Conservation (phyloP, 2,888 invertebrate genomes). For the Diaphora mendica region DNA sequence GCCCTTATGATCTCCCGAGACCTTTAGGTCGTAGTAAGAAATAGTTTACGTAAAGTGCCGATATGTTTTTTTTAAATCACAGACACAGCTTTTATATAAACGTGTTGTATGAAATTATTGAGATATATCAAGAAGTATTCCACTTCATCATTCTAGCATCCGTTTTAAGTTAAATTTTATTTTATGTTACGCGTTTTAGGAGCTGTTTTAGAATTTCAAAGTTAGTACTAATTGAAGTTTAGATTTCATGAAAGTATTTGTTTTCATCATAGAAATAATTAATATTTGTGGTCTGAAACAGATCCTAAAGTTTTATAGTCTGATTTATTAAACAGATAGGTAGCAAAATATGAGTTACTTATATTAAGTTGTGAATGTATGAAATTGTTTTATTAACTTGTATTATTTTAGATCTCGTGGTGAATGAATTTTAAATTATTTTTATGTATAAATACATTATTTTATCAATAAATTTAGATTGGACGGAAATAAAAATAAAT, state of each 20-base stretch:
- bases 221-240: background rate
- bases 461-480: background rate
- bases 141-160: slow-evolving; percentile 35
- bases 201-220: background rate
- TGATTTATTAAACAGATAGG: background rate
- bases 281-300: background rate
- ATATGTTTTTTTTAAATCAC: background rate
- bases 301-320: background rate
- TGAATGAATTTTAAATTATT: background rate
- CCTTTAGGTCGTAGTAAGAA: background rate
- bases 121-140: slow-evolving; percentile 39
- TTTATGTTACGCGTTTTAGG: background rate
- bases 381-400: slow-evolving; percentile 3
- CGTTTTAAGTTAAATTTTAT: slow-evolving; percentile 25
- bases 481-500: background rate
- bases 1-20: background rate
- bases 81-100: background rate
- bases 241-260: background rate
- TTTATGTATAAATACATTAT: background rate
- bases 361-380: background rate
- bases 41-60: background rate
- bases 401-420: slow-evolving; percentile 14
- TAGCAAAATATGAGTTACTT: background rate
- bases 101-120: background rate
- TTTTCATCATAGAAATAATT: too few relatives aligned